phyloP scores from a whole-genome alignment of 2,888 invertebrate genomes.

The Cremastinae sp. region DNA sequence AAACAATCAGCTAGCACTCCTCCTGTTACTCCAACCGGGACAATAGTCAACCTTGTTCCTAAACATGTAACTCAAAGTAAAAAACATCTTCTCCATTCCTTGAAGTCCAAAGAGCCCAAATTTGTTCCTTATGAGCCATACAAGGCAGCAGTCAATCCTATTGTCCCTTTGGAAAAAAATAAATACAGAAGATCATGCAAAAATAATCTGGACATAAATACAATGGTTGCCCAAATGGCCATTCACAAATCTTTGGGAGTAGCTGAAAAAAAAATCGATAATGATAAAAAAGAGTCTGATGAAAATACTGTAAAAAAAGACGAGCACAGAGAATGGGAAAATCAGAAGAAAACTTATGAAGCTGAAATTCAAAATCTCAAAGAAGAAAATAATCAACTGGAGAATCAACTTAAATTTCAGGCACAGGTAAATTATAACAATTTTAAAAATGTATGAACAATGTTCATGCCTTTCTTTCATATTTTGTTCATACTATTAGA shows the following conservation, averaged over 20 bases:
- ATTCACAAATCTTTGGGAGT: conserved; percentile 83
- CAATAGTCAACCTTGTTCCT: conserved; percentile 84
- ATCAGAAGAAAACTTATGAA: conserved; percentile 82
- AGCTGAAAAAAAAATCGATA: too few species aligned
- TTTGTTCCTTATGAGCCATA: conserved; percentile 95
- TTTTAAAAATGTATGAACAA: too few species aligned
- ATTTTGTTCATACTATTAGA: conserved; percentile 34
- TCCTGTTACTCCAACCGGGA: conserved; percentile 82
- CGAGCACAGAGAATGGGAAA: conserved; percentile 77
- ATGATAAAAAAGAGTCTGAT: conserved; percentile 73
- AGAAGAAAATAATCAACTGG: conserved; percentile 87
- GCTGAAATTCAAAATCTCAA: conserved; percentile 84
- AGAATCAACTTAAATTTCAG: conserved; percentile 92
- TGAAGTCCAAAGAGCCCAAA: conserved; percentile 87
- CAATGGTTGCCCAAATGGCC: conserved; percentile 87
- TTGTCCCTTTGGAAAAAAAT: conserved; percentile 82
- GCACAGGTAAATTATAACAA: conserved; percentile 83
- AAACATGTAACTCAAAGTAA: conserved; percentile 83
- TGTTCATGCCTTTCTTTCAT: too few species aligned
- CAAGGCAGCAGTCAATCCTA: conserved; percentile 91
- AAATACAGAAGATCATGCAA: conserved; percentile 78
- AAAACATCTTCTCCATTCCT: conserved; percentile 80
- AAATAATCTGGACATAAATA: conserved; percentile 85
- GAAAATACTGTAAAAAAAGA: conserved; percentile 60
- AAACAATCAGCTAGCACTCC: conserved; percentile 76